phyloP scores from a whole-genome alignment of 2,888 invertebrate species.

The Rhopalosiphum nymphaeae region DNA sequence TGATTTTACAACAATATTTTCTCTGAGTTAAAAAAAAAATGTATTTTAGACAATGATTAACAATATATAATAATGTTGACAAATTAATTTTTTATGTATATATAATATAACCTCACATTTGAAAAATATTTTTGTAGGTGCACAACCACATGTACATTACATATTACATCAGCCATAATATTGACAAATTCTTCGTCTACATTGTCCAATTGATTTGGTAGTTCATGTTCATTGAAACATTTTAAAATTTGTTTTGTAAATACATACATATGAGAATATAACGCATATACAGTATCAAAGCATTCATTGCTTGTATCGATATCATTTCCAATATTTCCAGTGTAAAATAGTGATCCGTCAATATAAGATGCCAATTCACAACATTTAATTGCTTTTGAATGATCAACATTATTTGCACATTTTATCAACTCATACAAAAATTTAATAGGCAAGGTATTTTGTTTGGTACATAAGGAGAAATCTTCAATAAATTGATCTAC shows the following conservation, averaged over 20 bases:
- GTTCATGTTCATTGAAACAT: slow-evolving; percentile 23
- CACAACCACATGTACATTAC: slow-evolving; percentile 42
- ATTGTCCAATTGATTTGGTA: neutral
- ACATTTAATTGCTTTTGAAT: slow-evolving; percentile 51
- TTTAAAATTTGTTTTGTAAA: slow-evolving; percentile 52
- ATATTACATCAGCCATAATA: slow-evolving; percentile 45
- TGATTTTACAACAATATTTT: slow-evolving; percentile 60
- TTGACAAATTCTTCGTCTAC: slow-evolving; percentile 43
- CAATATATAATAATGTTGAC: neutral
- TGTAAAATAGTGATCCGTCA: slow-evolving; percentile 54
- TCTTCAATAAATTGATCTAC: slow-evolving; percentile 60
- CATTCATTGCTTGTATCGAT: slow-evolving; percentile 33
- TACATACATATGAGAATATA: slow-evolving; percentile 57
- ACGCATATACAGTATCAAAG: slow-evolving; percentile 41
- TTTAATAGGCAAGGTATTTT: slow-evolving; percentile 25
- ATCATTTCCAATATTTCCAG: neutral
- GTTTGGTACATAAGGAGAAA: slow-evolving; percentile 15
- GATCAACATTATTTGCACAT: slow-evolving; percentile 31
- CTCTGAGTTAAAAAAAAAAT: slow-evolving; percentile 24
- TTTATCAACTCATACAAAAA: slow-evolving; percentile 43
- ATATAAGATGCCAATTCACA: slow-evolving; percentile 54
- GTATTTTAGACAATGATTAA: neutral
- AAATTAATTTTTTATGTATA: neutral
- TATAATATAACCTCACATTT: slow-evolving; percentile 38
- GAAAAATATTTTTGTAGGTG: slow-evolving; percentile 56